Evolutionary conservation across 2,888 invertebrate genomes (phyloP).

Genomic region (Campaea margaritaria): DNA sequence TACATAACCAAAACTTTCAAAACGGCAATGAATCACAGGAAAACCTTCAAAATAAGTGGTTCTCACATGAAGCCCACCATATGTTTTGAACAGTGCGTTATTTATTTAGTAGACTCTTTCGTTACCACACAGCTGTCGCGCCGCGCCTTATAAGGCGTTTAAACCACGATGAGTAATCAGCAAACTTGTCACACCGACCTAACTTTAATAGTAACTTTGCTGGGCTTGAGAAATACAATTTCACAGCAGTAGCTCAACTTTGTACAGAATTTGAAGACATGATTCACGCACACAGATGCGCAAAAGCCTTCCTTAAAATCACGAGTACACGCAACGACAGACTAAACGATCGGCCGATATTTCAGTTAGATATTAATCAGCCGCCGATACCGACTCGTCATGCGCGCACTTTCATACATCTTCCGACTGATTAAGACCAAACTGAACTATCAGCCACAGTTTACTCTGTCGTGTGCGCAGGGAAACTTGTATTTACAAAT

Average conservation of each 20-base stretch:
- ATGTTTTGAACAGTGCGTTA: conserved; percentile 30
- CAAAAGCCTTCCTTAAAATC: too few relatives aligned
- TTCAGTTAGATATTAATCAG: too few relatives aligned
- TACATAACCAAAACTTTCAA: neutral
- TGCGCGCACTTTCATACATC: too few relatives aligned
- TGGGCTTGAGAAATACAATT: conserved; percentile 9
- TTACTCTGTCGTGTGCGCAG: too few relatives aligned
- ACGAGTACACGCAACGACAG: too few relatives aligned
- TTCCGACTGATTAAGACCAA: too few relatives aligned
- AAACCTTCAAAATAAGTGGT: conserved; percentile 19
- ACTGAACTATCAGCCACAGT: too few relatives aligned
- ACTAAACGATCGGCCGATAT: too few relatives aligned
- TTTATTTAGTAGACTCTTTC: conserved; percentile 26
- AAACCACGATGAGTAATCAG: conserved; percentile 39
- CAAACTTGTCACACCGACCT: conserved; percentile 39
- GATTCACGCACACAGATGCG: neutral
- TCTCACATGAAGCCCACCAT: conserved; percentile 29
- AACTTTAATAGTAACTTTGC: conserved; percentile 42
- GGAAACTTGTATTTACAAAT: too few relatives aligned
- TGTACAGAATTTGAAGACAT: neutral
- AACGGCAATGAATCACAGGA: conserved; percentile 4
- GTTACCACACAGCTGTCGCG: conserved; percentile 25
- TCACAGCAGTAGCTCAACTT: neutral
- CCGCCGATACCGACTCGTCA: too few relatives aligned
- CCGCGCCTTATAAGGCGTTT: conserved; percentile 34